phyloP scores from a whole-genome alignment of 1,140 invertebrate genomes.

The Orius laevigatus region DNA sequence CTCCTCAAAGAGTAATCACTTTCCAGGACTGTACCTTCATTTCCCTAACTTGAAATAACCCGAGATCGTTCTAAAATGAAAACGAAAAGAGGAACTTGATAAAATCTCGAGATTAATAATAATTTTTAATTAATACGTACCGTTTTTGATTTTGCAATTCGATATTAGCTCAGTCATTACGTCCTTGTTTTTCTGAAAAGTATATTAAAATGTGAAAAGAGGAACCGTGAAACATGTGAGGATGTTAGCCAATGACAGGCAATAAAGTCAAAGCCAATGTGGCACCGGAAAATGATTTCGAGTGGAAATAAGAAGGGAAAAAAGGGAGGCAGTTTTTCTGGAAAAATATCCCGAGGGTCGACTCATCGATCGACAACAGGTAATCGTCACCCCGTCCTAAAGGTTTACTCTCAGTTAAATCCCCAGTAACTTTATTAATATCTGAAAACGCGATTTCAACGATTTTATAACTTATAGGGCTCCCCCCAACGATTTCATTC shows the following conservation, averaged over 20 bases:
- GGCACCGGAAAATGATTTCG: slow-evolving; percentile 24
- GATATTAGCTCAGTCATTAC: slow-evolving; percentile 45
- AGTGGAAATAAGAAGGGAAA: slow-evolving; percentile 26
- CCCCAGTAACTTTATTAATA: too few relatives aligned
- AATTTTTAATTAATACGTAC: slow-evolving; percentile 27
- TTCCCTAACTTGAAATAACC: background rate
- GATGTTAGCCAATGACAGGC: too few relatives aligned
- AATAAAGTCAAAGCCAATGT: too few relatives aligned
- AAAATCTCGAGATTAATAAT: background rate
- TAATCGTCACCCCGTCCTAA: too few relatives aligned
- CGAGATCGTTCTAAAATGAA: background rate
- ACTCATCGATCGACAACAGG: too few relatives aligned
- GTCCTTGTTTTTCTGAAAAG: slow-evolving; percentile 45
- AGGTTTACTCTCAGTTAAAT: too few relatives aligned
- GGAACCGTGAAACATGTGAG: too few relatives aligned
- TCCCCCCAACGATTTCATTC: too few relatives aligned
- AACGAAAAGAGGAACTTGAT: slow-evolving; percentile 2
- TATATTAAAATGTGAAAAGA: too few relatives aligned
- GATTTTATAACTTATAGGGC: too few relatives aligned
- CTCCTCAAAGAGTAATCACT: background rate
- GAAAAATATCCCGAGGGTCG: too few relatives aligned
- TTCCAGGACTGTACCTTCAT: background rate
- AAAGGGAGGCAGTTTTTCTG: slow-evolving; percentile 9
- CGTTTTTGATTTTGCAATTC: slow-evolving; percentile 45
- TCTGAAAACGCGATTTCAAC: too few relatives aligned